phyloP scores from a whole-genome alignment of 2,797 vertebrate genomes.

The Australoheros facetus region DNA sequence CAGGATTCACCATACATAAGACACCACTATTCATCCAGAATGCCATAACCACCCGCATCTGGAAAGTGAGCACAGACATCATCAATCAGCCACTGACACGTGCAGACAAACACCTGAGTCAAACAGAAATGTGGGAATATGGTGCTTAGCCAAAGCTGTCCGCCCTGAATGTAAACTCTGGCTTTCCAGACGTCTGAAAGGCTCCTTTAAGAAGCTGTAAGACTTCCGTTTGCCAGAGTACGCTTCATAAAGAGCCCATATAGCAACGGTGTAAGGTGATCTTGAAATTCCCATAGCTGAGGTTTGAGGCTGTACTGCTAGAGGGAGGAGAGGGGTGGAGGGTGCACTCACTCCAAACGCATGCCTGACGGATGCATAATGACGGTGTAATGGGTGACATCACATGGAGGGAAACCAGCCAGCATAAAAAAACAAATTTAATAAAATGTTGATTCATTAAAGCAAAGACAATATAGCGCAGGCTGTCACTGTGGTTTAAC shows the following conservation, averaged over 20 bases:
- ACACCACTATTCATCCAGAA: conserved; percentile 23
- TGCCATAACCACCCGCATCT: conserved; percentile 28
- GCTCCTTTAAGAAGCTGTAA: conserved; percentile 50
- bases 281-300: conserved; percentile 54
- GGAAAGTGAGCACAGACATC: conserved; percentile 41
- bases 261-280: conserved; percentile 54
- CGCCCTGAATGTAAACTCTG: conserved; percentile 65
- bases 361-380: conserved; percentile 47
- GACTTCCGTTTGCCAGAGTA: conserved; percentile 4
- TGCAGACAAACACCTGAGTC: conserved; percentile 60
- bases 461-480: background rate
- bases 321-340: conserved; percentile 35
- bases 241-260: conserved; percentile 61
- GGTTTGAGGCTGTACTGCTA: conserved; percentile 47
- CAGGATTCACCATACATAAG: conserved; percentile 17
- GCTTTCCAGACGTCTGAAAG: conserved; percentile 62
- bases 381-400: conserved; percentile 21
- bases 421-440: background rate
- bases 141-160: conserved; percentile 40
- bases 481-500: background rate
- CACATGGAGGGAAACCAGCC: conserved; percentile 5
- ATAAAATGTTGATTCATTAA: conserved; percentile 20
- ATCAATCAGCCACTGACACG: conserved; percentile 35
- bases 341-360: conserved; percentile 48
- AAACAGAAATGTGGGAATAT: conserved; percentile 27